Percentiles rank a stretch among this genome's conserved stretches.
Conservation (phyloP, 2,888 invertebrate genomes). For the Philereme transversata region DNA sequence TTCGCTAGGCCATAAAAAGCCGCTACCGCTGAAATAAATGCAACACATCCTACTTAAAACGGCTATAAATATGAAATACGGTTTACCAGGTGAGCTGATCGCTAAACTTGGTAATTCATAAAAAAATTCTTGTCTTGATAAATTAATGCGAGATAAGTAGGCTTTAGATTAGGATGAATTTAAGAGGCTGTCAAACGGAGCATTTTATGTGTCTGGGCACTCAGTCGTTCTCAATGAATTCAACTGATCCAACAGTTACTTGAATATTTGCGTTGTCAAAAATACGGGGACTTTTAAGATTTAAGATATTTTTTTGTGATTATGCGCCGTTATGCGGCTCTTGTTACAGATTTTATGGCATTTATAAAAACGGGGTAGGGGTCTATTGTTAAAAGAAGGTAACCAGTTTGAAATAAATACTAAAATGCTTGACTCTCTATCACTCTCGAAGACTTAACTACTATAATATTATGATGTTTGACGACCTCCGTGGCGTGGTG, state of each 20-base stretch:
- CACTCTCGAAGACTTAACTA: no score
- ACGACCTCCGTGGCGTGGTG: no score
- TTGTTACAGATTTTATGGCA: no score
- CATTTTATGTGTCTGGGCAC: constrained; percentile 20
- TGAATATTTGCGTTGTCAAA: background rate
- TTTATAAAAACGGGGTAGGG: no score
- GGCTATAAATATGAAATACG: constrained; percentile 35
- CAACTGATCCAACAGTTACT: background rate
- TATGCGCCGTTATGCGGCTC: no score
- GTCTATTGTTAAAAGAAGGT: no score
- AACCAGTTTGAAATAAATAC: no score
- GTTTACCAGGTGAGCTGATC: constrained; percentile 40
- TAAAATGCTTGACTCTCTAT: no score
- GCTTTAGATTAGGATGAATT: constrained; percentile 33
- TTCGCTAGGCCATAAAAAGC: constrained; percentile 5
- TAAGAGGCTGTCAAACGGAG: constrained; percentile 27
- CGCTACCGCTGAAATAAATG: constrained; percentile 25
- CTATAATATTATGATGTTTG: no score
- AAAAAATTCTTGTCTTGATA: constrained; percentile 48
- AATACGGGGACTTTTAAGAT: background rate
- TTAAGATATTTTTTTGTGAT: no score
- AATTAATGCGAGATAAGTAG: constrained; percentile 41
- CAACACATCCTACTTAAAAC: constrained; percentile 35
- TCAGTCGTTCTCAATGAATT: constrained; percentile 17
- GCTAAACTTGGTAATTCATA: constrained; percentile 47